These are phyloP conservation scores for Drosophila albomicans DNA, from an alignment of 1,140 invertebrate genomes.

Conservation along the genomic window DNA sequence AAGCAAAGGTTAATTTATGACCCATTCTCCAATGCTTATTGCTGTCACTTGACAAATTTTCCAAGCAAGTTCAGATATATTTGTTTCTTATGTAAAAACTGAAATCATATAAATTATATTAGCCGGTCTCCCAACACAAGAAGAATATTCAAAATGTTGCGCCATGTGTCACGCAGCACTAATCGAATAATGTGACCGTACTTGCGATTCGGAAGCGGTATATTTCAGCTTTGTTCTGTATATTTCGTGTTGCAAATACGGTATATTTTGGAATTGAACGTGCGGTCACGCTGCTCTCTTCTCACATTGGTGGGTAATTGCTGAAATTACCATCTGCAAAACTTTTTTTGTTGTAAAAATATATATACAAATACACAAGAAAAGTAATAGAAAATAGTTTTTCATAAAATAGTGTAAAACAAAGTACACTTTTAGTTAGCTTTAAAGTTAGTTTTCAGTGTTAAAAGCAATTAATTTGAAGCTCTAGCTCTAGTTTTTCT, in stretches of 20 bases:
- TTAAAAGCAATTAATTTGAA: slow-evolving; percentile 58
- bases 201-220: background rate
- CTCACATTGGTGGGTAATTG: slow-evolving; percentile 57
- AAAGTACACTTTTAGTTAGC: slow-evolving; percentile 74
- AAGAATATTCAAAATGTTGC: too few species aligned
- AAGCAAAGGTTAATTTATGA: too few species aligned
- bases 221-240: background rate
- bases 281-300: slow-evolving; percentile 43
- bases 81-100: too few species aligned
- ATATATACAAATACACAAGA: slow-evolving; percentile 56
- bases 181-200: background rate
- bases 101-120: too few species aligned
- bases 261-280: slow-evolving; percentile 6
- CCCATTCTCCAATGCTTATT: too few species aligned
- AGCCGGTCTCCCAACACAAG: too few species aligned
- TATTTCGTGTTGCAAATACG: background rate
- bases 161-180: too few species aligned
- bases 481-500: slow-evolving; percentile 51
- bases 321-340: slow-evolving; percentile 58
- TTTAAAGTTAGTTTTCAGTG: slow-evolving; percentile 73
- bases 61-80: too few species aligned
- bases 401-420: slow-evolving; percentile 72
- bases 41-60: too few species aligned
- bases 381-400: slow-evolving; percentile 55
- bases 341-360: slow-evolving; percentile 59